Evolutionary conservation across 2,888 invertebrate genomes (phyloP), one percentile per base, ranked within the genome.

Genomic region (Papilio elwesi): DNA sequence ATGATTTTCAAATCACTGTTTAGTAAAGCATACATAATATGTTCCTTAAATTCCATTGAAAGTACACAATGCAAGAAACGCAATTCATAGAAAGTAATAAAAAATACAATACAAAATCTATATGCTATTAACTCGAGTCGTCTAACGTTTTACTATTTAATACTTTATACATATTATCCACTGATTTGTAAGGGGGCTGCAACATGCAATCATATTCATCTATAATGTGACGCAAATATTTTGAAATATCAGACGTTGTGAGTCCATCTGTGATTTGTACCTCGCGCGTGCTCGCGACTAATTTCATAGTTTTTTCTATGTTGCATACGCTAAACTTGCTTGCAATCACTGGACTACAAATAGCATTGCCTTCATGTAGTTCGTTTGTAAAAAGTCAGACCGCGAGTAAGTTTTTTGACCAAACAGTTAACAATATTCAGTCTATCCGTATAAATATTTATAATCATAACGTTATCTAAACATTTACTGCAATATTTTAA

Each of bases 341-440:
- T n/a, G 6, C 13, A 15, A 47, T 63, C 15, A 38, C 48, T 63
- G 48, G 48, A 48, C 15, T 48, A 48, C 47, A 48, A 16, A 63
- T 48, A 63, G 16, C 16, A 43, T 43, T 43, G 7, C 16, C 47
- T 16, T 26, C 0, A 11, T 48, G 76, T 74, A 76, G 76, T 59
- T 75, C 69, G 57, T 64, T 70, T 62, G 74, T 73, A 76, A 74
- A 74, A 76, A 77, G 79, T 77, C 76, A 74, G 79, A 79, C 80
- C 78, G 77, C 81, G 75, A 80, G 77, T 81, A 81, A 82, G 80
- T 80, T 83, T 81, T 83, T 82, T 83, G 72, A 70, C 67, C 62
- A 65, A 70, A 84, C 85, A 87, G 48, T 87, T 88, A 89, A 87
- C 82, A 86, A 87, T 90, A 90, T 83, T 92, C 92, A 92, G 92